Conservation (phyloP, 2,797 vertebrate species). For the Oryzias sinensis region DNA sequence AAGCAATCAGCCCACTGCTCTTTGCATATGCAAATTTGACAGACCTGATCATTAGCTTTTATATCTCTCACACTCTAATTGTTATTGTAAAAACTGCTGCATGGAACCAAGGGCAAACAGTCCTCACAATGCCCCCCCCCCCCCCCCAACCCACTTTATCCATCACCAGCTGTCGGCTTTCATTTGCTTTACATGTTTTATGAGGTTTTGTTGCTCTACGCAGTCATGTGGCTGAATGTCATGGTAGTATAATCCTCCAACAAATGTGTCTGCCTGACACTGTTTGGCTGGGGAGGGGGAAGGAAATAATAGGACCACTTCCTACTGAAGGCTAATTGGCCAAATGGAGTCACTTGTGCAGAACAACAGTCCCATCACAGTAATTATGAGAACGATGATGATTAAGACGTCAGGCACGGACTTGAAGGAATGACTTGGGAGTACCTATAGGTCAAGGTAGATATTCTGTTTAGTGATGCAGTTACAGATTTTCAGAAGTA, state of each 20-base stretch:
- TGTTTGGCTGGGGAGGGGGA: slow-evolving; percentile 50
- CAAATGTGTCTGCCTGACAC: slow-evolving; percentile 72
- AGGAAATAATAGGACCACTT: slow-evolving; percentile 58
- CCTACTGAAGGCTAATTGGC: slow-evolving; percentile 64
- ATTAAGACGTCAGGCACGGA: slow-evolving; percentile 18
- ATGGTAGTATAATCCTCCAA: slow-evolving; percentile 64
- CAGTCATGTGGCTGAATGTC: slow-evolving; percentile 64
- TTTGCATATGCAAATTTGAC: slow-evolving; percentile 82
- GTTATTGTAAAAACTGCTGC: slow-evolving; percentile 76
- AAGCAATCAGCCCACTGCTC: slow-evolving; percentile 72
- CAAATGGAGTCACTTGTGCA: slow-evolving; percentile 70
- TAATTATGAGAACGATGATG: slow-evolving; percentile 46
- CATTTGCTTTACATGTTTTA: slow-evolving; percentile 69
- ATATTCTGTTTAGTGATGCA: slow-evolving; percentile 1
- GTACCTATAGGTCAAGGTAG: slow-evolving; percentile 19
- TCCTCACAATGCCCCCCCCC: slow-evolving; percentile 17
- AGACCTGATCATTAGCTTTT: slow-evolving; percentile 82
- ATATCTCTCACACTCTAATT: slow-evolving; percentile 79
- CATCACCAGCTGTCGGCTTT: slow-evolving; percentile 58
- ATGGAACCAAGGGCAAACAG: slow-evolving; percentile 76
- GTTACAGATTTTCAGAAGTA: slow-evolving; percentile 5
- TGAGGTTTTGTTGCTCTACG: slow-evolving; percentile 63
- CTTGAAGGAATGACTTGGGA: slow-evolving; percentile 28
- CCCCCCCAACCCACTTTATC: slow-evolving; percentile 37
- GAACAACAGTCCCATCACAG: slow-evolving; percentile 63